Percentiles rank a stretch among this genome's conserved stretches.
Evolutionary conservation across 2,113 vertebrate species (phyloP).

Genomic region (Addax nasomaculatus): DNA sequence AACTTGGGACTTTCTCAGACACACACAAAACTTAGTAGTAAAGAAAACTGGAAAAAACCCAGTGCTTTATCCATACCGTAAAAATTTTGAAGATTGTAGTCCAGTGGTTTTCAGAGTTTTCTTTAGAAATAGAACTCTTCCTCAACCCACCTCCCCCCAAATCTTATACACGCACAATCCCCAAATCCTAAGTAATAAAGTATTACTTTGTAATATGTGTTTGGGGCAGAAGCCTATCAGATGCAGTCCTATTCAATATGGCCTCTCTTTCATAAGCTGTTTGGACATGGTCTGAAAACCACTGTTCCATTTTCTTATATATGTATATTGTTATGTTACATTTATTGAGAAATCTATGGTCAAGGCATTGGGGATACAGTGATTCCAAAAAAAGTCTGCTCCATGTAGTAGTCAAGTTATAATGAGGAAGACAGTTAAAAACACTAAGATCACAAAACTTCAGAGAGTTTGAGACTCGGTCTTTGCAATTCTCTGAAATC

Average conservation of each 20-base stretch:
- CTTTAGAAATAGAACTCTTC: slow-evolving; percentile 6
- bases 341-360: neutral
- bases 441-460: neutral
- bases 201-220: neutral
- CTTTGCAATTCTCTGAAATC: neutral
- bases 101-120: neutral
- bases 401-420: neutral
- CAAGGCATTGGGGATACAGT: neutral
- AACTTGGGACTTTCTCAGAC: neutral
- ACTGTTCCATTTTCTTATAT: neutral
- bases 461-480: neutral
- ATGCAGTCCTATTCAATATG: neutral
- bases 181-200: neutral
- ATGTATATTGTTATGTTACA: neutral
- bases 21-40: neutral
- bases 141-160: neutral
- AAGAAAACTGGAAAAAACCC: neutral
- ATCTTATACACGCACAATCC: neutral
- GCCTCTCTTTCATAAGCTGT: neutral
- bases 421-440: neutral
- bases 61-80: neutral
- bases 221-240: neutral
- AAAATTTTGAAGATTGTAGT: neutral
- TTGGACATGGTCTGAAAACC: neutral
- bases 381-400: neutral